These are phyloP conservation scores for Steinernema feltiae DNA, from an alignment of 1,140 invertebrate species.

Conservation along the genomic window DNA sequence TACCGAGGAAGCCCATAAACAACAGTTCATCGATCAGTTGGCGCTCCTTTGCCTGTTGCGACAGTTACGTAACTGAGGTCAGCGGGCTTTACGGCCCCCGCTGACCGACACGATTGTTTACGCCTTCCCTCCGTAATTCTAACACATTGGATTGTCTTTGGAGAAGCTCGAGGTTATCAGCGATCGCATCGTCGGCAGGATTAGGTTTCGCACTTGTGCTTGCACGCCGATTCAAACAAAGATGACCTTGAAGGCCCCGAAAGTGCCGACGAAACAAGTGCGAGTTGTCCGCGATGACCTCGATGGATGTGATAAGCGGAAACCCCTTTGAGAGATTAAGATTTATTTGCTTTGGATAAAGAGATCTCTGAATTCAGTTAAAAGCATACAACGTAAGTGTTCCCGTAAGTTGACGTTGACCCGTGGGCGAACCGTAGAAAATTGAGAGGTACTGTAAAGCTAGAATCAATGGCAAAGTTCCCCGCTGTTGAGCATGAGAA, in stretches of 20 bases:
- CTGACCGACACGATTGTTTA: not conserved
- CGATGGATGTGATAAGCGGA: not conserved
- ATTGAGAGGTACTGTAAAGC: not conserved
- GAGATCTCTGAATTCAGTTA: not conserved
- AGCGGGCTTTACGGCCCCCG: not conserved
- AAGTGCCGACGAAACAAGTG: not conserved
- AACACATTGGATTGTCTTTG: not conserved
- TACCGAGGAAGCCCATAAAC: no score
- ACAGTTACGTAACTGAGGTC: not conserved
- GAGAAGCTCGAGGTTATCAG: not conserved
- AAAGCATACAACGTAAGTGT: not conserved
- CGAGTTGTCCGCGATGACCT: not conserved
- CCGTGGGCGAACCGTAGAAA: not conserved
- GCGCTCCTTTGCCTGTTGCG: not conserved
- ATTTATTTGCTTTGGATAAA: not conserved
- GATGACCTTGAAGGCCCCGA: not conserved
- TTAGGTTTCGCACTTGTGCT: not conserved
- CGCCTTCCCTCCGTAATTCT: not conserved
- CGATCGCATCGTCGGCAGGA: no score
- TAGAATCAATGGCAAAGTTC: not conserved
- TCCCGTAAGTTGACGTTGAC: not conserved
- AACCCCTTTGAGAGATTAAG: no score
- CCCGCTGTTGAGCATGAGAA: not conserved
- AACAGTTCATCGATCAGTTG: not conserved
- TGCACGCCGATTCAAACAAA: not conserved